phyloP scores from a whole-genome alignment of 23 tunicate genomes.

The Ciona savignyi region DNA sequence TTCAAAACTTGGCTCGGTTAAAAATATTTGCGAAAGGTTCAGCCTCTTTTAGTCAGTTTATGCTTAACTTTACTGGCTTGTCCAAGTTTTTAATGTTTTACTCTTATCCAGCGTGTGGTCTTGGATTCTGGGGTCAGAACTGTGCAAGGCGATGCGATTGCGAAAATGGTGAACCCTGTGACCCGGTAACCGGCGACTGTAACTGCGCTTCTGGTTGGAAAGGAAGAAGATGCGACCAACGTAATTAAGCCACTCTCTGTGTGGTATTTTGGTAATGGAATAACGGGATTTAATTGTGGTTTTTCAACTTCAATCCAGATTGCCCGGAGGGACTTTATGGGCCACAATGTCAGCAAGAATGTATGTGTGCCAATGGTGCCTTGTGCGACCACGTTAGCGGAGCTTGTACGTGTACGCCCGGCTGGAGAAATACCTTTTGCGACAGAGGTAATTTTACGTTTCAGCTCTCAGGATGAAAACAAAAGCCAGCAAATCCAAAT shows the following conservation, averaged over 20 bases:
- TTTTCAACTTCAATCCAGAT: slow-evolving; percentile 18
- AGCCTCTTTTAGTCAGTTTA: too few species aligned
- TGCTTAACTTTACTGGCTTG: too few species aligned
- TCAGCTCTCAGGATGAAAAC: slow-evolving; percentile 27
- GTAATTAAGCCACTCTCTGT: slow-evolving; percentile 19
- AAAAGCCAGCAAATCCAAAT: background rate
- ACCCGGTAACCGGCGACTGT: slow-evolving; percentile 84
- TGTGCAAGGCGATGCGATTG: slow-evolving; percentile 84
- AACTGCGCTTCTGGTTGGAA: slow-evolving; percentile 94
- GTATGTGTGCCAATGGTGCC: slow-evolving; percentile 88
- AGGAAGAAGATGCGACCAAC: slow-evolving; percentile 83
- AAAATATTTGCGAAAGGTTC: too few species aligned
- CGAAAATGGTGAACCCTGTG: slow-evolving; percentile 91
- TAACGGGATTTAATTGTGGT: too few species aligned
- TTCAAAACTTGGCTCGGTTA: too few species aligned
- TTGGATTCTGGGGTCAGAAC: slow-evolving; percentile 84
- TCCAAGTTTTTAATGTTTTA: background rate
- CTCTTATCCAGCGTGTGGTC: slow-evolving; percentile 58
- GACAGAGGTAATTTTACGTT: slow-evolving; percentile 79
- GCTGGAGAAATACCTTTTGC: slow-evolving; percentile 89
- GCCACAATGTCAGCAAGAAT: slow-evolving; percentile 90
- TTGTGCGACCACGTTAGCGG: slow-evolving; percentile 89
- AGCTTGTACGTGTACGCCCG: slow-evolving; percentile 87
- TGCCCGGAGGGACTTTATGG: slow-evolving; percentile 67
- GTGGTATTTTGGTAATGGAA: too few species aligned